These are phyloP conservation scores for Choristoneura rosaceana DNA, from an alignment of 2,888 invertebrate species.

Conservation along the genomic window DNA sequence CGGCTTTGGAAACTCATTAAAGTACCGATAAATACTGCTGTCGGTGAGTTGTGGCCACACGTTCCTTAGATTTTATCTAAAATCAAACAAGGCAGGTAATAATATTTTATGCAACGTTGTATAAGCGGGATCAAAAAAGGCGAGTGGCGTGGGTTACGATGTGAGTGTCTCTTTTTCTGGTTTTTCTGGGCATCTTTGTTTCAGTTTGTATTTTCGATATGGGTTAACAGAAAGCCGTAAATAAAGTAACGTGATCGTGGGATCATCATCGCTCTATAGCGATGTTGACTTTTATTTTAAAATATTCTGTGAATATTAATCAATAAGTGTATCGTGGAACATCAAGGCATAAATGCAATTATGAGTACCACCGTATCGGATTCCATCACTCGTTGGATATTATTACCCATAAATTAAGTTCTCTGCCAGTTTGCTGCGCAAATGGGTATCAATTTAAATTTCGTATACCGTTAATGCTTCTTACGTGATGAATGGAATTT, in stretches of 20 bases:
- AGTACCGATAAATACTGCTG: slow-evolving; percentile 32
- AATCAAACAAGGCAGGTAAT: neutral
- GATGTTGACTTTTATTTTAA: too few species aligned
- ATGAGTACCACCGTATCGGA: slow-evolving; percentile 16
- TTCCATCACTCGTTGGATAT: slow-evolving; percentile 7
- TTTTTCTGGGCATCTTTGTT: too few species aligned
- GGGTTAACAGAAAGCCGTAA: too few species aligned
- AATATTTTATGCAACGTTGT: neutral
- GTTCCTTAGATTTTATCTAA: neutral
- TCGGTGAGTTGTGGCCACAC: slow-evolving; percentile 9
- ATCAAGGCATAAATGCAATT: slow-evolving; percentile 27
- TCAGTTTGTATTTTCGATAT: too few species aligned
- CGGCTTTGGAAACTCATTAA: slow-evolving; percentile 31
- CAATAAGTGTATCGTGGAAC: neutral
- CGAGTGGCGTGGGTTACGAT: too few species aligned
- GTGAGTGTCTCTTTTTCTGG: too few species aligned
- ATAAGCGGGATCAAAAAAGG: too few species aligned
- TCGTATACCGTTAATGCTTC: slow-evolving; percentile 31
- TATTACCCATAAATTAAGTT: slow-evolving; percentile 35
- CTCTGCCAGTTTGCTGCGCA: slow-evolving; percentile 28
- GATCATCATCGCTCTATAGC: too few species aligned
- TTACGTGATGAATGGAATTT: slow-evolving; percentile 34
- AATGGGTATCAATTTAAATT: slow-evolving; percentile 38
- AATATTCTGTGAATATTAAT: neutral
- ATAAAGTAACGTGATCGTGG: too few species aligned